Evolutionary conservation across 2,113 vertebrate species (phyloP).

Genomic region (Channa argus): DNA sequence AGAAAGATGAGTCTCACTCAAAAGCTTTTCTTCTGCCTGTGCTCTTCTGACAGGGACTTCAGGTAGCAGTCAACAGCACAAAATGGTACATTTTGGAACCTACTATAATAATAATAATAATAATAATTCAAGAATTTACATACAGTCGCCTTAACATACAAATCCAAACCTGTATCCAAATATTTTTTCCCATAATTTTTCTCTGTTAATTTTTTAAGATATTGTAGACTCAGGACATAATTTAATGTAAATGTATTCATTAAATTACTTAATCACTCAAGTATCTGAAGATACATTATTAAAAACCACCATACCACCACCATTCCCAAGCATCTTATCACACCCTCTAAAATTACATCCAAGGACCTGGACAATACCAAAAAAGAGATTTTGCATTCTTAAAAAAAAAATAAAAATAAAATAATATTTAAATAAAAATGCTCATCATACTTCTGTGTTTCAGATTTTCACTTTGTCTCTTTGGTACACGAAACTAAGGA

Average conservation of each 20-base stretch:
- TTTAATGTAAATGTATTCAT: no score
- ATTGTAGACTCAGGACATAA: no score
- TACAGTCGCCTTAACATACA: background rate
- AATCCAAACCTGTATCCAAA: background rate
- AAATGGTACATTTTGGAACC: no score
- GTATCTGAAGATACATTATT: slow-evolving; percentile 18
- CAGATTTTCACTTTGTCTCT: slow-evolving; percentile 29
- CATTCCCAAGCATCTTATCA: background rate
- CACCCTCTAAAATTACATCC: slow-evolving; percentile 27
- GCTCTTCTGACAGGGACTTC: no score
- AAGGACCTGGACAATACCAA: slow-evolving; percentile 40
- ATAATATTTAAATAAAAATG: background rate
- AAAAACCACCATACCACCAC: slow-evolving; percentile 26
- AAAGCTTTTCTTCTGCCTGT: no score
- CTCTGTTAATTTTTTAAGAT: no score
- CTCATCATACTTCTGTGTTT: slow-evolving; percentile 14
- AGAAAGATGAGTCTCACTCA: no score
- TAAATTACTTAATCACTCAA: no score
- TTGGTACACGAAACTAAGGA: slow-evolving; percentile 41
- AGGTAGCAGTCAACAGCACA: no score
- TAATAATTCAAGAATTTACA: no score
- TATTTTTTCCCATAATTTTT: background rate
- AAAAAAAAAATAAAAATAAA: background rate
- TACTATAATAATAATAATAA: no score
- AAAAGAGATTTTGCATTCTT: slow-evolving; percentile 9